Conservation (phyloP, 2,797 vertebrate species). For the Sebastes reedi region DNA sequence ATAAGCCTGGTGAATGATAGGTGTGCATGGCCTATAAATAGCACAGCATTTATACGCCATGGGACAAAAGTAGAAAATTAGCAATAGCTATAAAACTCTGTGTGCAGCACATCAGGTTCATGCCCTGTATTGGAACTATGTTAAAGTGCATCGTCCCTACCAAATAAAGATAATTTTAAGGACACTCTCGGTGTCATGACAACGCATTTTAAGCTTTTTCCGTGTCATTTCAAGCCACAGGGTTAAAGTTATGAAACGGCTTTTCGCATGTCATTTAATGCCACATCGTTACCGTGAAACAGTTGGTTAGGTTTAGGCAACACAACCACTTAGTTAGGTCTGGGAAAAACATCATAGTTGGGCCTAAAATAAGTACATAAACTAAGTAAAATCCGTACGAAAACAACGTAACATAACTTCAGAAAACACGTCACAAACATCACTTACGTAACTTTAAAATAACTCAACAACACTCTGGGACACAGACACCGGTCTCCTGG, state of each 20-base stretch:
- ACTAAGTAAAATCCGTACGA: background rate
- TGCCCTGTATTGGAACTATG: too few species aligned
- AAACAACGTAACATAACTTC: background rate
- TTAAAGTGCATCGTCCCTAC: too few species aligned
- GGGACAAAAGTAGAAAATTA: background rate
- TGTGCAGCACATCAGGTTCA: too few species aligned
- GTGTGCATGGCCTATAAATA: background rate
- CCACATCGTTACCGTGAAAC: background rate
- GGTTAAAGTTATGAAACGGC: too few species aligned
- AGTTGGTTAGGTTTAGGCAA: background rate
- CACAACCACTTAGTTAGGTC: background rate
- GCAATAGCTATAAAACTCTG: background rate
- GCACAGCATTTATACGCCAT: background rate
- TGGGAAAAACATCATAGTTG: background rate
- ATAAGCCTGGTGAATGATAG: background rate
- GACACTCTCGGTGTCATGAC: background rate
- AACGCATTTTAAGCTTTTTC: background rate
- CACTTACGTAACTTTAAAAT: too few species aligned
- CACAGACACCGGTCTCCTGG: background rate
- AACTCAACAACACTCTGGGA: background rate
- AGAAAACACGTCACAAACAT: rapidly evolving
- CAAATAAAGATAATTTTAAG: too few species aligned
- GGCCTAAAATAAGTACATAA: background rate
- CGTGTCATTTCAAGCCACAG: too few species aligned
- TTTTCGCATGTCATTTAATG: too few species aligned